These are phyloP conservation scores for Pristiophorus japonicus DNA, from an alignment of 2,113 vertebrate genomes.

Conservation along the genomic window DNA sequence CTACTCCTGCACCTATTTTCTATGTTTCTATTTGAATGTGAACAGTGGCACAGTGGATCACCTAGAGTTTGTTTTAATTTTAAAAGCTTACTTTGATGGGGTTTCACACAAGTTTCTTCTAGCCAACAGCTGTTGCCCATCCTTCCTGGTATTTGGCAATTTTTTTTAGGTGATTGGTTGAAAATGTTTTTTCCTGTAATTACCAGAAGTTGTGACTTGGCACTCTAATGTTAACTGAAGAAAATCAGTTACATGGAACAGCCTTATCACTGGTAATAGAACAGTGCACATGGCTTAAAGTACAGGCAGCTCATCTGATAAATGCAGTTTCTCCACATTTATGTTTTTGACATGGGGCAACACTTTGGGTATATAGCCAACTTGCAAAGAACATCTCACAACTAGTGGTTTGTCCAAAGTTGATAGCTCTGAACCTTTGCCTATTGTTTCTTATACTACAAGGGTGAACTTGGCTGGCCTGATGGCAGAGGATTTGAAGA, in stretches of 20 bases:
- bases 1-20: too few species aligned
- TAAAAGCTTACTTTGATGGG: too few species aligned
- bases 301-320: background rate
- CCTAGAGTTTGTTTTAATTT: too few species aligned
- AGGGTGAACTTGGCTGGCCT: background rate
- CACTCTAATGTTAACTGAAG: background rate
- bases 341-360: background rate
- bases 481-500: background rate
- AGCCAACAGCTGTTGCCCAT: too few species aligned
- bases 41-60: too few species aligned
- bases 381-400: background rate
- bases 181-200: background rate
- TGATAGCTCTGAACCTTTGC: background rate
- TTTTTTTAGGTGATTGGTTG: background rate
- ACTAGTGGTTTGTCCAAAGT: background rate
- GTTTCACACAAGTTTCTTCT: too few species aligned
- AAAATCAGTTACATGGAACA: background rate
- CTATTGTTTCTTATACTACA: background rate
- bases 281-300: background rate
- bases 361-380: background rate
- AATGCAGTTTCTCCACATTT: background rate
- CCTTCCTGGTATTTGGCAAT: background rate
- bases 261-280: background rate
- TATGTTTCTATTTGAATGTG: too few species aligned
- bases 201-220: background rate